Conservation (phyloP, 2,113 vertebrate species). For the Merops nubicus region DNA sequence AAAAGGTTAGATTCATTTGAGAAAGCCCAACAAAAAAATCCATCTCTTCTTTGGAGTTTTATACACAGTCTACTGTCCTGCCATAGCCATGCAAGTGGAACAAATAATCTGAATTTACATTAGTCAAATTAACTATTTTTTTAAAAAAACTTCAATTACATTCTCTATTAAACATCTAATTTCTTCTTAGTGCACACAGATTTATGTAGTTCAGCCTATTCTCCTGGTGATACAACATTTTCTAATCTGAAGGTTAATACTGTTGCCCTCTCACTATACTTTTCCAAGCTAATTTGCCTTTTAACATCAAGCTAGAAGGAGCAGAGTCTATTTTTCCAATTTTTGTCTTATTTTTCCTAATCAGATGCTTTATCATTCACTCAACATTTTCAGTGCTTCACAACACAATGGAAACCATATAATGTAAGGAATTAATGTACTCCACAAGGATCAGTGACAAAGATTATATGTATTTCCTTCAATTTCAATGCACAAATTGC, state of each 20-base stretch:
- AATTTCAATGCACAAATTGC: neutral
- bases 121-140: constrained; percentile 26
- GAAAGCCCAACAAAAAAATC: neutral
- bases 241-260: constrained; percentile 70
- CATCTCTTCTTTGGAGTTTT: neutral
- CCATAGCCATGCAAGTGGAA: neutral
- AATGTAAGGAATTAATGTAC: neutral
- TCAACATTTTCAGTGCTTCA: neutral
- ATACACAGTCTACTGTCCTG: neutral
- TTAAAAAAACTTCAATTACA: constrained; percentile 44
- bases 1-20: neutral
- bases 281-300: constrained; percentile 58
- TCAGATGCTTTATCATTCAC: constrained; percentile 11
- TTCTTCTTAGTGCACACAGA: constrained; percentile 42
- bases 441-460: neutral
- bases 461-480: neutral
- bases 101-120: constrained; percentile 17
- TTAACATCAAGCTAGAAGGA: constrained; percentile 47
- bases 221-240: constrained; percentile 29
- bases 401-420: neutral
- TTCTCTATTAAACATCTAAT: constrained; percentile 61
- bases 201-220: constrained; percentile 51
- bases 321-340: neutral
- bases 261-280: constrained; percentile 11
- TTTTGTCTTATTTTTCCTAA: constrained; percentile 28